Conservation (phyloP, 1,140 invertebrate species). For the Pseudomyrmex cubaensis region DNA sequence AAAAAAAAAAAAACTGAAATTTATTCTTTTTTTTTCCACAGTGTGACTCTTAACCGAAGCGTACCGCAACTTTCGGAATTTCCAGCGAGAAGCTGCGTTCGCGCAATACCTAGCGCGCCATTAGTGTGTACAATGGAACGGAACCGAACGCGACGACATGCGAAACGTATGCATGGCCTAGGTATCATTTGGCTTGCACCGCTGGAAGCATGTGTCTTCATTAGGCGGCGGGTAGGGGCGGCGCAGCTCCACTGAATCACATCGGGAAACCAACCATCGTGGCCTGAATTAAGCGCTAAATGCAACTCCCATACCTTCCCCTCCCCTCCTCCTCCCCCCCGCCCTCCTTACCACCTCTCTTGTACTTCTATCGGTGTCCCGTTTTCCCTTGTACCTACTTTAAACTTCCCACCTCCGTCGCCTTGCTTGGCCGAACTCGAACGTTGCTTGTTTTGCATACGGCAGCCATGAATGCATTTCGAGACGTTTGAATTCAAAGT, state of each 20-base stretch:
- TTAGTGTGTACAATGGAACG: slow-evolving; percentile 77
- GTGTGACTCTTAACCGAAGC: background rate
- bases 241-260: slow-evolving; percentile 79
- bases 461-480: slow-evolving; percentile 76
- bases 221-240: slow-evolving; percentile 76
- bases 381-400: slow-evolving; percentile 51
- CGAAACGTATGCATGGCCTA: slow-evolving; percentile 77
- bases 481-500: slow-evolving; percentile 78
- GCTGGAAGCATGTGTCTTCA: slow-evolving; percentile 81
- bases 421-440: slow-evolving; percentile 65
- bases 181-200: slow-evolving; percentile 79
- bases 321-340: background rate
- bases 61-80: slow-evolving; percentile 48
- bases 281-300: slow-evolving; percentile 81
- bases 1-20: slow-evolving; percentile 6
- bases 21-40: slow-evolving; percentile 32
- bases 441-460: slow-evolving; percentile 77
- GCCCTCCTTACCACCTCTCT: background rate
- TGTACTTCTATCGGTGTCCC: slow-evolving; percentile 36
- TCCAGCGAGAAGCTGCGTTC: slow-evolving; percentile 8
- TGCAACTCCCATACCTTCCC: slow-evolving; percentile 68
- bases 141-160: slow-evolving; percentile 76
- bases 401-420: slow-evolving; percentile 67
- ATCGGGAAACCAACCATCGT: slow-evolving; percentile 78
- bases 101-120: slow-evolving; percentile 61